These are phyloP conservation scores for Bombus impatiens DNA, from an alignment of 1,140 invertebrate genomes.

Conservation along the genomic window DNA sequence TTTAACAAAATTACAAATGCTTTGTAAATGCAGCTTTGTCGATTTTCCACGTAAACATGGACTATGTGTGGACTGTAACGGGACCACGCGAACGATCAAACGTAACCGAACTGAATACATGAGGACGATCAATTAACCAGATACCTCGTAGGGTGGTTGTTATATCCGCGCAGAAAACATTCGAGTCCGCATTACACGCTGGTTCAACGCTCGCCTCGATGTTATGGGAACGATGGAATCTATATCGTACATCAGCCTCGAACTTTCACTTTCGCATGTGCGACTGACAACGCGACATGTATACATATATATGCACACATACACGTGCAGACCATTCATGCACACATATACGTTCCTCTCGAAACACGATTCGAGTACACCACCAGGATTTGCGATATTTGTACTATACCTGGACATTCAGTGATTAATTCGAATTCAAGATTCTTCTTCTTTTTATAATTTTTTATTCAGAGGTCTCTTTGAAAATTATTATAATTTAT, in stretches of 20 bases:
- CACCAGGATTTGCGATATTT: not conserved
- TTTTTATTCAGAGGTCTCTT: too few relatives aligned
- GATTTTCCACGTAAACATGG: not conserved
- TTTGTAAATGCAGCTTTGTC: too few relatives aligned
- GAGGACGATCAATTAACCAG: constrained; percentile 30
- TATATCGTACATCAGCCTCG: constrained; percentile 65
- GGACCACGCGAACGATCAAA: not conserved
- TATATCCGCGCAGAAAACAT: constrained; percentile 28
- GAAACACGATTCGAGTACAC: not conserved
- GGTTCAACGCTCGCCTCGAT: constrained; percentile 54
- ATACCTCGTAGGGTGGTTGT: constrained; percentile 8
- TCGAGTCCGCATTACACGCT: constrained; percentile 22
- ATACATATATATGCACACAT: not conserved
- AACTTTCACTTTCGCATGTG: constrained; percentile 65
- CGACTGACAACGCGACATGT: constrained; percentile 50
- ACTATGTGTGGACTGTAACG: too few relatives aligned
- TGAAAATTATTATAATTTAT: too few relatives aligned
- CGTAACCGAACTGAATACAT: constrained; percentile 8
- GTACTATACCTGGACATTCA: not conserved
- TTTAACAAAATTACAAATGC: not conserved
- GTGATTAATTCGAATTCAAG: not conserved
- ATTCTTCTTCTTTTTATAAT: too few relatives aligned
- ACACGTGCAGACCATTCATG: not conserved
- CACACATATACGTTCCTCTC: not conserved
- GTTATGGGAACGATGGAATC: constrained; percentile 57